phyloP scores from a whole-genome alignment of 2,888 invertebrate species.

The Xiphydria camelus region DNA sequence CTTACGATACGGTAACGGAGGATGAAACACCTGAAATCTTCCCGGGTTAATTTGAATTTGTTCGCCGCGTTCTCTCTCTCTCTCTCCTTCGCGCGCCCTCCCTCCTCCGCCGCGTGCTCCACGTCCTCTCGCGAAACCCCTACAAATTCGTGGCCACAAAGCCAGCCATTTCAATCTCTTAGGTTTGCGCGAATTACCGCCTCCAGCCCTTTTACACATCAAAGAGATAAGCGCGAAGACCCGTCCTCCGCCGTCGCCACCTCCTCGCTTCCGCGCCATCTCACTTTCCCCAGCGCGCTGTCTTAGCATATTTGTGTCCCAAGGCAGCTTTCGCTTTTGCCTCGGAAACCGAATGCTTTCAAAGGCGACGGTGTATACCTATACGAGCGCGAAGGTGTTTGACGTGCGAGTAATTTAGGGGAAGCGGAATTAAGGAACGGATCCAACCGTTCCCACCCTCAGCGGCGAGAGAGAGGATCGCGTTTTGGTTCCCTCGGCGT shows the following conservation, averaged over 20 bases:
- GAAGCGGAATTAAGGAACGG: not conserved
- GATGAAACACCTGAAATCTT: slow-evolving; percentile 13
- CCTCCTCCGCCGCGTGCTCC: not conserved
- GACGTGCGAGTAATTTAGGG: not conserved
- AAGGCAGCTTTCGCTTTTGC: too few species aligned
- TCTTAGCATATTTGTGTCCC: slow-evolving; percentile 27
- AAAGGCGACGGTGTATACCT: too few species aligned
- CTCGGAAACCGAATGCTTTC: too few species aligned
- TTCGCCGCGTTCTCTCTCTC: slow-evolving; percentile 1
- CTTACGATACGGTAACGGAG: slow-evolving; percentile 4
- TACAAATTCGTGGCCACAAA: slow-evolving; percentile 23
- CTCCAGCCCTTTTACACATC: slow-evolving; percentile 28
- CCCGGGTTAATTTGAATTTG: slow-evolving; percentile 11
- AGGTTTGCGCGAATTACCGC: slow-evolving; percentile 38
- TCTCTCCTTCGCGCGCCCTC: not conserved
- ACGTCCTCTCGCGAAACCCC: slow-evolving; percentile 3
- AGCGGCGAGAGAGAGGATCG: too few species aligned
- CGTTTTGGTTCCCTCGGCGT: too few species aligned
- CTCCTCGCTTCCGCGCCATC: not conserved
- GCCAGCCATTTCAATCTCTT: slow-evolving; percentile 33
- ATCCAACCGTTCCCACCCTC: too few species aligned
- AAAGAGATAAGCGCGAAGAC: slow-evolving; percentile 26
- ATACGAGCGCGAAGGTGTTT: too few species aligned
- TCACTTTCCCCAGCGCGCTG: slow-evolving; percentile 5
- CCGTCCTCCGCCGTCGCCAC: not conserved